phyloP scores from a whole-genome alignment of 2,888 invertebrate genomes.

The Hirtodrosophila trivittata region DNA sequence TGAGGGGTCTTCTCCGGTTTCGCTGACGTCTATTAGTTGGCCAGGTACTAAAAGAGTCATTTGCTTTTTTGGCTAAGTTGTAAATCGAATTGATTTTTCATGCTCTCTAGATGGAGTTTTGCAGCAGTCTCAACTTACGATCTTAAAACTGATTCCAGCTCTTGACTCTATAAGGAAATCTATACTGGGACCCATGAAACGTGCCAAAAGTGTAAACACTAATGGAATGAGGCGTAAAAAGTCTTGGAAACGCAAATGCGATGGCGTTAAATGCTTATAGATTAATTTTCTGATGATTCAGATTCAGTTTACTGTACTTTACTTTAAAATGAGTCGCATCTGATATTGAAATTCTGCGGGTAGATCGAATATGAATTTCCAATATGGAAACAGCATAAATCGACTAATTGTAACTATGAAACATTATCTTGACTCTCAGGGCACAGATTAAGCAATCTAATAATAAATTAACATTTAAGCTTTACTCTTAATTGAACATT shows the following conservation, averaged over 20 bases:
- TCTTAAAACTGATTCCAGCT: not conserved
- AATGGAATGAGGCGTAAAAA: constrained; percentile 24
- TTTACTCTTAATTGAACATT: too few relatives aligned
- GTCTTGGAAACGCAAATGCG: constrained; percentile 25
- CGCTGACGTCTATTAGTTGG: constrained; percentile 12
- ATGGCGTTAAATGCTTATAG: constrained; percentile 9
- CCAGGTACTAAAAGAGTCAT: constrained; percentile 6
- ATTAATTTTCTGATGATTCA: constrained; percentile 21
- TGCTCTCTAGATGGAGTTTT: constrained; percentile 12
- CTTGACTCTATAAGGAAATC: constrained; percentile 9
- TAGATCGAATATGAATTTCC: not conserved
- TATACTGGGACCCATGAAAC: constrained; percentile 25
- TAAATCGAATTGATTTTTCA: constrained; percentile 16
- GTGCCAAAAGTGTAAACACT: constrained; percentile 40
- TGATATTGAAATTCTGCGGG: not conserved
- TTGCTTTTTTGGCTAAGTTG: constrained; percentile 3
- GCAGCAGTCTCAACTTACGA: constrained; percentile 24
- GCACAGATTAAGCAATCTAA: too few relatives aligned
- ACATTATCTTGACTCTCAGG: too few relatives aligned
- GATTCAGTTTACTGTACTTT: constrained; percentile 16
- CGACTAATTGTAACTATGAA: too few relatives aligned
- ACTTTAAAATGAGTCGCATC: too few relatives aligned
- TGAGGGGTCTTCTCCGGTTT: too few relatives aligned
- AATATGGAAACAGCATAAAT: too few relatives aligned
- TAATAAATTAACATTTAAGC: too few relatives aligned